Conservation (phyloP, 2,797 vertebrate species). For the Pangasius larnaudii region DNA sequence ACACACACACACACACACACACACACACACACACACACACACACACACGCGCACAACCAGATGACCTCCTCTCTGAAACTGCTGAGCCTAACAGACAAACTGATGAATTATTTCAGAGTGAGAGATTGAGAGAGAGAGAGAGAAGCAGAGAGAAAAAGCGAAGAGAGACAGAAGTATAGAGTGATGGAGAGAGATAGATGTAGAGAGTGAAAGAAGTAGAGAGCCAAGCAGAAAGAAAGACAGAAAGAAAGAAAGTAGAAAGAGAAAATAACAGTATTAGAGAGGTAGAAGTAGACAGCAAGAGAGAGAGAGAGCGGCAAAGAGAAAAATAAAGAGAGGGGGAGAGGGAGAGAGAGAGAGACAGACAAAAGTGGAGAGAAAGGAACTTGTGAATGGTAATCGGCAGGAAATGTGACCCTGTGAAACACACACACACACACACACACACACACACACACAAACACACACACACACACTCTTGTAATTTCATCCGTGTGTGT, state of each 20-base stretch:
- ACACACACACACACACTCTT: too few species aligned
- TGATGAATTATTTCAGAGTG: not conserved
- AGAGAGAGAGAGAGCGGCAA: not conserved
- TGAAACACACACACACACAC: slow-evolving; percentile 16
- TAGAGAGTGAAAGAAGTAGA: not conserved
- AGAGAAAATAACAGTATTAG: not conserved
- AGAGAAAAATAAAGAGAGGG: not conserved
- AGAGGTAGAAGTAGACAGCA: not conserved
- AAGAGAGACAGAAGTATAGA: not conserved
- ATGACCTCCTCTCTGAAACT: not conserved
- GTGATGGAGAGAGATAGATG: not conserved
- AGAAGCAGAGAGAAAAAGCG: not conserved
- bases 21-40: not conserved
- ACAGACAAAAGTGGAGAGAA: not conserved
- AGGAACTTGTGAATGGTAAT: not conserved
- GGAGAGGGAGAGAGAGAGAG: not conserved
- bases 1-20: not conserved
- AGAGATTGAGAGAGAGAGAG: not conserved
- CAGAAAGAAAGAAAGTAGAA: not conserved
- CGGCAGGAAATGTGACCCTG: not conserved
- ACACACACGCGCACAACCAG: not conserved
- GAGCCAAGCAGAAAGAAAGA: not conserved
- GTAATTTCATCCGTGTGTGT: not conserved
- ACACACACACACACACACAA: not conserved
- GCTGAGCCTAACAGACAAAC: not conserved